Base-by-base conservation (phyloP, 2,113 vertebrate genomes). In the Dasyprocta punctata region DNA sequence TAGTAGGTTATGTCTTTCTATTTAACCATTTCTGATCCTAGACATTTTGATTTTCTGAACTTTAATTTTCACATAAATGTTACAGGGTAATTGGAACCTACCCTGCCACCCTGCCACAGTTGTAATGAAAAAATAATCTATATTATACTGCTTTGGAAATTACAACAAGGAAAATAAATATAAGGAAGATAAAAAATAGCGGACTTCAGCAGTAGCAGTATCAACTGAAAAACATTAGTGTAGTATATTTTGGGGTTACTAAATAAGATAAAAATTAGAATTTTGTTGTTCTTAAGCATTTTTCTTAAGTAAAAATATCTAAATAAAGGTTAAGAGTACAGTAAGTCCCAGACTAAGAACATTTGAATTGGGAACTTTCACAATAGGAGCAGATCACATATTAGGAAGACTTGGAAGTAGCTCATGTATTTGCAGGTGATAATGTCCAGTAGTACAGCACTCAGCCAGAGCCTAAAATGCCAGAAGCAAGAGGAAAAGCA, bases 221-320 rank as follows among this genome's bases (percentile, higher is more conserved):
- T 28, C 33, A 41, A 36, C 0, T 81, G 38, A 36, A 52, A 90
- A 33, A 94, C 13, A 65, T 24, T 58, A 49, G 20, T 2, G n/a
- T 56, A 54, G 26, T 56, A 2, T 52, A 36, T 90, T 20, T 71
- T 81, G 87, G 61, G 10, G 13, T 60, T 44, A 73, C 67, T 47
- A 63, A 0, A 36, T 2, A 80, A 94, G 77, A 90, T n/a, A 82
- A 82, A 92, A 91, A 88, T 73, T 20, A 95, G 54, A 95, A 63
- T 44, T 63, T 5, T 65, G 69, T 89, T 96, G 38, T 54, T 65
- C 13, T 56, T 83, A 82, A 49, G 10, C 20, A 95, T 58, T 2
- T 86, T 89, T 49, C 7, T 33, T 80, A 58, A 77, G n/a, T 63
- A 92, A 75, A 88, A 97, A 96, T 56, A 82, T 67, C 38, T 89